Percentiles rank a stretch among this genome's conserved stretches.
Evolutionary conservation across 2,888 invertebrate genomes (phyloP).

Genomic region (Clistopyga incitator): DNA sequence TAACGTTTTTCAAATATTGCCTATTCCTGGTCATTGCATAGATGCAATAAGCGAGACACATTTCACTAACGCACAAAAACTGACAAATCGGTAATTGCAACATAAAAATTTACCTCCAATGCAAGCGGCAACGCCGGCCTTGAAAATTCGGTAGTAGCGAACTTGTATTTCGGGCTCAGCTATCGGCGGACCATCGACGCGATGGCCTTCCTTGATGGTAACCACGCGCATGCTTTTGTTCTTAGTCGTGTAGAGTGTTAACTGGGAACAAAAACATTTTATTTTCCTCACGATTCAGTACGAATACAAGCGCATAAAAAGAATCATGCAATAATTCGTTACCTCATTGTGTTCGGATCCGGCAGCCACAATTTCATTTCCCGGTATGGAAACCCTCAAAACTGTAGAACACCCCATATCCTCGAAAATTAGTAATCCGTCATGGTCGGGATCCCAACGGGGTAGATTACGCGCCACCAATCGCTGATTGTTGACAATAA

Average conservation of each 20-base stretch:
- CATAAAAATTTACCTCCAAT: constrained; percentile 72
- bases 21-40: too few species aligned
- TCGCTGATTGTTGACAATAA: background rate
- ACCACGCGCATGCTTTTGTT: constrained; percentile 65
- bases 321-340: constrained; percentile 3
- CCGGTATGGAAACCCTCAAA: background rate
- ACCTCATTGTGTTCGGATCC: constrained; percentile 70
- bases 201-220: constrained; percentile 20
- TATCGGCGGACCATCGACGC: background rate
- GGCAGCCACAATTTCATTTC: constrained; percentile 63
- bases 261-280: constrained; percentile 62
- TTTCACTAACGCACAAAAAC: background rate
- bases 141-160: constrained; percentile 73
- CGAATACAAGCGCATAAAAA: background rate
- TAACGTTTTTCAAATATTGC: background rate
- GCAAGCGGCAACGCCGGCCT: constrained; percentile 69
- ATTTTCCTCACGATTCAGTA: background rate
- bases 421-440: background rate
- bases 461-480: background rate
- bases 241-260: constrained; percentile 71
- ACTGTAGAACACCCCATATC: too few species aligned
- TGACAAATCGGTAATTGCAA: background rate
- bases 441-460: background rate
- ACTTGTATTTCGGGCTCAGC: constrained; percentile 60
- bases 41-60: background rate